A percentile compares a stretch with the other conserved stretches of the same genome.
These are phyloP conservation scores for Urocynchramus pylzowi DNA, from an alignment of 2,113 vertebrate genomes.

Conservation along the genomic window DNA sequence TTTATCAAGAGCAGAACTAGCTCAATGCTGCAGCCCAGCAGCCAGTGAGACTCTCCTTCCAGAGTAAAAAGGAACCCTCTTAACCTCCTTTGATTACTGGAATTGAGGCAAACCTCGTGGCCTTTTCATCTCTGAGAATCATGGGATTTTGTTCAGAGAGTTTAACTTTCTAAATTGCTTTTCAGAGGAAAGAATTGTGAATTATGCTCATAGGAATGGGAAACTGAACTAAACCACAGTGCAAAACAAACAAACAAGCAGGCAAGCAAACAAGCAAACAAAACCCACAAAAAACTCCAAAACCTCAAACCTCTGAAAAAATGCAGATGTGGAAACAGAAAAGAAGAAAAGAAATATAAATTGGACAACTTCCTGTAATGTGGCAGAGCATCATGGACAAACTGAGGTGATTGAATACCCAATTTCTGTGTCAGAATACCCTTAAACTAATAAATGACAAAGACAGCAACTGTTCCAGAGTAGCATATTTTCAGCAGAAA, in stretches of 20 bases:
- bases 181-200: not conserved
- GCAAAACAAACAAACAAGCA: not conserved
- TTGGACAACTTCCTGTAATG: not conserved
- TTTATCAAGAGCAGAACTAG: not conserved
- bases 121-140: not conserved
- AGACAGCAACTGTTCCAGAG: not conserved
- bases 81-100: not conserved
- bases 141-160: not conserved
- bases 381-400: not conserved
- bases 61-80: not conserved
- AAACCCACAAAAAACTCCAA: not conserved
- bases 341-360: not conserved
- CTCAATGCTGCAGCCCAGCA: not conserved
- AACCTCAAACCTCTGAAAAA: not conserved
- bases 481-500: not conserved
- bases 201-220: not conserved
- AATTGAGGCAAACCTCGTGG: conserved; percentile 3
- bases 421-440: not conserved
- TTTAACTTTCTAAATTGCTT: not conserved
- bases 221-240: not conserved
- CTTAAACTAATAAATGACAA: not conserved
- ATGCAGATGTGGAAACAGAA: not conserved
- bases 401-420: not conserved
- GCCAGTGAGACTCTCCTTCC: not conserved
- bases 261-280: not conserved